Percentiles rank a stretch among this genome's conserved stretches.
phyloP scores from a whole-genome alignment of 2,113 vertebrate species.

The Centrocercus urophasianus region DNA sequence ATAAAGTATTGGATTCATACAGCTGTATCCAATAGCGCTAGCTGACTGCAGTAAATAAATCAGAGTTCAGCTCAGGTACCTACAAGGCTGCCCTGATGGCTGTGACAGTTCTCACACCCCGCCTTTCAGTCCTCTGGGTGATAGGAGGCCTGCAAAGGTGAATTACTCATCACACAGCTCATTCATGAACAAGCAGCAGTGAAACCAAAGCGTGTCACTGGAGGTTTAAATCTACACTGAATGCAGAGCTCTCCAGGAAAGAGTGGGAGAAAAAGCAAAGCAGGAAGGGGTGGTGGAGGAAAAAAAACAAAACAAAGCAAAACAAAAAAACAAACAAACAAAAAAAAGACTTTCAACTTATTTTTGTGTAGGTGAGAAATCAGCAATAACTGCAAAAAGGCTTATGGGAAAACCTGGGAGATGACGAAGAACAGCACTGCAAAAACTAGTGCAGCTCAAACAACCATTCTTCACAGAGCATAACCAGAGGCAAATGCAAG shows the following conservation, averaged over 20 bases:
- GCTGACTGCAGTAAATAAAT: neutral
- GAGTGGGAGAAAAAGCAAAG: neutral
- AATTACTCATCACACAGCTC: neutral
- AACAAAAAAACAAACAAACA: neutral
- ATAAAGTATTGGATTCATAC: neutral
- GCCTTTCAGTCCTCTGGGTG: neutral
- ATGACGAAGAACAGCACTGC: neutral
- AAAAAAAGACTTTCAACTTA: neutral
- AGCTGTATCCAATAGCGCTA: neutral
- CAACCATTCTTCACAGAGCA: neutral
- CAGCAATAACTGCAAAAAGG: neutral
- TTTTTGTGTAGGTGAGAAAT: neutral
- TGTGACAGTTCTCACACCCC: neutral
- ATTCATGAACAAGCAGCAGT: neutral
- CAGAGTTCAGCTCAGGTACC: neutral
- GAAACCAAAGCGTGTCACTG: neutral
- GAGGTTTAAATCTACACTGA: neutral
- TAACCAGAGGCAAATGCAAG: neutral
- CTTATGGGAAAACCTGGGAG: neutral
- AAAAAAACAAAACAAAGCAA: neutral
- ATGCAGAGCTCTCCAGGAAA: neutral
- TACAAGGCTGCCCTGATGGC: neutral
- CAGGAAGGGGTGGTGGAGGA: neutral
- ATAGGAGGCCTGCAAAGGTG: neutral
- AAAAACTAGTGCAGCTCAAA: neutral